Evolutionary conservation across 2,797 vertebrate species (phyloP), one percentile per base, ranked within the genome.

Genomic region (Emys orbicularis): DNA sequence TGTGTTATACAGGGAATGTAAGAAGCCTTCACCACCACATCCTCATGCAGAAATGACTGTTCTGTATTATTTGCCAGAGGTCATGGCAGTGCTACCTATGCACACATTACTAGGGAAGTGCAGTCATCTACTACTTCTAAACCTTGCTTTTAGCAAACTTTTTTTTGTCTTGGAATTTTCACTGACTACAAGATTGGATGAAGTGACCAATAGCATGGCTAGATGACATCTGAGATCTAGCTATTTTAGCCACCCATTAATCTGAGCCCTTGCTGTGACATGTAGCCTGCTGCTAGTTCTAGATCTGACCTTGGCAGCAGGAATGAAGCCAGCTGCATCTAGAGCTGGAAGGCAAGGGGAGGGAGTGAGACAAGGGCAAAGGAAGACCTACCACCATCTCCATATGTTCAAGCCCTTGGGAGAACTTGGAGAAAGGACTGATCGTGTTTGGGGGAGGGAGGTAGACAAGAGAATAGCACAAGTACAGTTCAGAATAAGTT

Each of bases 221-320:
- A 4, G 0, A 0, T 80, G 57, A 77, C 79, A 52, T 89, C 83
- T 56, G 9, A 90, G 52, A 94, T 88, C 0, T 5, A 65, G 7
- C 31, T 79, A 4, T 57, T 79, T 81, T 49, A 89, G 76, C 90
- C 84, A 92, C 56, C 47, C 31, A 52, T 50, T 41, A 12, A n/a
- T 82, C 86, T 94, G 81, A 92, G 89, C 77, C 86, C 80, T 74
- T 93, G 84, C 82, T 80, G 0, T 47, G 80, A 84, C 47, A 90
- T 34, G 81, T 19, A 18, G 18, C 16, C 23, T 82, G 61, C 18
- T 83, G 12, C 3, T 76, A n/a, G 27, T 31, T 87, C n/a, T 19
- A 1, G 1, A 79, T 4, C 61, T 85, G 76, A 74, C 82, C 1
- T 25, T 61, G 31, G 2, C 4, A 47, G 41, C 44, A 77, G 44